Evolutionary conservation across 2,888 invertebrate species (phyloP), one percentile per base, ranked within the genome.

Genomic region (Adelognathus sp.): DNA sequence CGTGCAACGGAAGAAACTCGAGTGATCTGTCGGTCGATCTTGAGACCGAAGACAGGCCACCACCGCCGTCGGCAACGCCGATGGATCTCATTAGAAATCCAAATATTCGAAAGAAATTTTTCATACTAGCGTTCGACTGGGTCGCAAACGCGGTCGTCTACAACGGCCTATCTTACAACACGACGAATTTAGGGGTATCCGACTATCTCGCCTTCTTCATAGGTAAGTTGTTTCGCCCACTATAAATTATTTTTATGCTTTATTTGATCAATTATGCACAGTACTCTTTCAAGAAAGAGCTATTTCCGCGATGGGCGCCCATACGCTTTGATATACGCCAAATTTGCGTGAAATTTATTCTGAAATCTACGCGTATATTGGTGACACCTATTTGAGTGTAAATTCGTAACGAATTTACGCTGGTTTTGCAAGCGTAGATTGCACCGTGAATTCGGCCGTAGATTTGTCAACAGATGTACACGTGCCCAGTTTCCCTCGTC

Each of bases 151-250:
- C 95, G n/a, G 94, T 95, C 0, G 95, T 95, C 1, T 95, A 95
- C 88, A 95, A 95, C 85, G 94, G 94, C 70, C 91, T 95, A 60
- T 94, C 94, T 83, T 94, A 94, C 85, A 95, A 95, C 87, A 93
- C 94, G 14, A 93, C 94, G 29, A 95, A 95, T 90, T 92, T 95
- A 63, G 95, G 95, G 6, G 94, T 95, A 44, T 94, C 94, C 83
- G 95, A 95, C 88, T 94, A 94, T 86, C 92, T 95, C 85, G 94
- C 94, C 16, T 95, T 95, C 88, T 94, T 94, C 84, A 94, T 95
- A 76, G 94, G 94, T 94, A 83, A 92, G 86, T 60, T 61, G 21
- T 29, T 52, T 18, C 29, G 4, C 46, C n/a, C 14, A 33, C 16
- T 18, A 2, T 50, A 18, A 16, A 16, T 16, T 16, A 7, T 33